A percentile compares a stretch with the other conserved stretches of the same genome.
Conservation (phyloP, 92 coral and sea anemone genomes). For the Chrysogorgia sp. region DNA sequence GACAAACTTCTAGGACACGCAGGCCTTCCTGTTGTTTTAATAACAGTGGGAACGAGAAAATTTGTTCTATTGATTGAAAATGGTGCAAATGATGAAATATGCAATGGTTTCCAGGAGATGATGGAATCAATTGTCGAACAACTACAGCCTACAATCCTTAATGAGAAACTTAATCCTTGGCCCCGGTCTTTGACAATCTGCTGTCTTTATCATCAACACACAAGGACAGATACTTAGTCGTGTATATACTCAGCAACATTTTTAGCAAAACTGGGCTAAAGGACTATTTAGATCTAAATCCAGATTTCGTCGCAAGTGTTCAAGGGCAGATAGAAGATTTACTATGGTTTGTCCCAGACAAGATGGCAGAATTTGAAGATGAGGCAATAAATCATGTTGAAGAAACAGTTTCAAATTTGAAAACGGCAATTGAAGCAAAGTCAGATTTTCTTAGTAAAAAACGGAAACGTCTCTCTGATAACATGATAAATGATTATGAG, state of each 20-base stretch:
- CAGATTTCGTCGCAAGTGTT: conserved; percentile 8
- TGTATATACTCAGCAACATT: neutral
- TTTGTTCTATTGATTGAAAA: conserved; percentile 1
- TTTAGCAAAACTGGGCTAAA: conserved; percentile 29
- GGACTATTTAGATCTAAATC: neutral
- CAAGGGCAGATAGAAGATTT: conserved; percentile 1
- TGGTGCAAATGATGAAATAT: neutral
- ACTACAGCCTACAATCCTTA: conserved; percentile 19
- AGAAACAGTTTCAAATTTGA: neutral
- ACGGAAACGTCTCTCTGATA: conserved; percentile 4
- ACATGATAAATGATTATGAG: neutral
- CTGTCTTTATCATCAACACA: conserved; percentile 12
- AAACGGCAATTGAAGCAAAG: neutral
- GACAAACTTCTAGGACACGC: conserved; percentile 2
- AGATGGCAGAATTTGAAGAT: conserved; percentile 10
- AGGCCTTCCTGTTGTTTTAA: conserved; percentile 14
- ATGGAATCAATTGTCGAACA: neutral
- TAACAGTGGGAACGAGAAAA: neutral
- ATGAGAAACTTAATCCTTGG: neutral
- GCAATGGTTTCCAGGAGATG: conserved; percentile 12
- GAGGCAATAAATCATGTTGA: conserved; percentile 5
- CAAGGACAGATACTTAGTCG: conserved; percentile 8
- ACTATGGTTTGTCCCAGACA: conserved; percentile 20
- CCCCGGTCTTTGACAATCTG: neutral
- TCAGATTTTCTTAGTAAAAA: neutral